Percentiles rank a stretch among this genome's conserved stretches.
Conservation (phyloP, 2,797 vertebrate genomes). For the Protosalanx chinensis region DNA sequence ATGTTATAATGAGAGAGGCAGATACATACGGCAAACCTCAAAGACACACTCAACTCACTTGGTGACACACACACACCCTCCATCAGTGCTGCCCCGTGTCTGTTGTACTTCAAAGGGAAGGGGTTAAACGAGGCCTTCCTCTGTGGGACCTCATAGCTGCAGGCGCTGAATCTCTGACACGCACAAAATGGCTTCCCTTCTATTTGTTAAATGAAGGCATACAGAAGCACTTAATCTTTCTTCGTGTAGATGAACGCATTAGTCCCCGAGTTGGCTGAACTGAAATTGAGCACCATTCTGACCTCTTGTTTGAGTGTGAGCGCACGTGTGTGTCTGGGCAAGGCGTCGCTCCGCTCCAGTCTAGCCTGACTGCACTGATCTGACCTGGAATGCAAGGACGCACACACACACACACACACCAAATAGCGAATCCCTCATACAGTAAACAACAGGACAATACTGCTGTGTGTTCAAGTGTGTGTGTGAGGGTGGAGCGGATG, state of each 20-base stretch:
- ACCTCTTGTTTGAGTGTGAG: background rate
- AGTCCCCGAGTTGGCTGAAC: too few species aligned
- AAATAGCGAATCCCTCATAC: constrained; percentile 50
- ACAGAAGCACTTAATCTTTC: too few species aligned
- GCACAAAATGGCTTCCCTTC: background rate
- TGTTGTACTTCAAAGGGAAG: constrained; percentile 68
- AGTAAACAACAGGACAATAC: constrained; percentile 69
- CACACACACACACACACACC: constrained; percentile 36
- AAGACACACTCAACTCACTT: constrained; percentile 41
- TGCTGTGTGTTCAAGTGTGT: constrained; percentile 30
- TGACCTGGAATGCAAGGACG: constrained; percentile 55
- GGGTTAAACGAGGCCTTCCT: constrained; percentile 65
- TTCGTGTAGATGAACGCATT: too few species aligned
- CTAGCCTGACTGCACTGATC: constrained; percentile 61
- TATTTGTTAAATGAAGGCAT: too few species aligned
- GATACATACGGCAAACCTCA: constrained; percentile 69
- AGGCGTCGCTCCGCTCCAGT: constrained; percentile 42
- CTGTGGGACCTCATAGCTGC: constrained; percentile 58
- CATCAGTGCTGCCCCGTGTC: constrained; percentile 3
- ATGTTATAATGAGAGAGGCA: constrained; percentile 78
- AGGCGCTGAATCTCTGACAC: constrained; percentile 47
- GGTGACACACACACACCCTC: constrained; percentile 21
- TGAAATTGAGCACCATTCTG: too few species aligned
- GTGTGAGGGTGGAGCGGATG: constrained; percentile 54
- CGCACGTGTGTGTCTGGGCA: constrained; percentile 14